phyloP scores from a whole-genome alignment of 37 sponge, comb jelly and placozoan species.

The Bolinopsis microptera region DNA sequence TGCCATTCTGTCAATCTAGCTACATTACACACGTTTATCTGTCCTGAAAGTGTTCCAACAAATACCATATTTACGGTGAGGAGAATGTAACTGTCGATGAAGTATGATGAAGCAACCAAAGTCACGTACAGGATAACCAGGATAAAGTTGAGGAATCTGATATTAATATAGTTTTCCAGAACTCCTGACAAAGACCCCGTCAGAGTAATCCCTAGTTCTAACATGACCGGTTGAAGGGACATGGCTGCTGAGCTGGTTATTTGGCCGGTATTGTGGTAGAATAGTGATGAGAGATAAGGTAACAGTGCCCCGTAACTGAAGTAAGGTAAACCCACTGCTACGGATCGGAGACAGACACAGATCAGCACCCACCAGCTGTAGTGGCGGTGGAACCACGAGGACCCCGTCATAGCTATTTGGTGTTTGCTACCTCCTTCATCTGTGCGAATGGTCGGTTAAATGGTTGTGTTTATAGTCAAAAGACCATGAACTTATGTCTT shows the following conservation, averaged over 20 bases:
- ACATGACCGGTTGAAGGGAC: neutral
- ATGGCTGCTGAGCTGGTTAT: neutral
- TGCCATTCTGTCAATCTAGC: neutral
- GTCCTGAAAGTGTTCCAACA: neutral
- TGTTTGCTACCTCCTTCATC: no score
- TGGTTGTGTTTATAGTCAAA: no score
- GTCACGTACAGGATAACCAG: neutral
- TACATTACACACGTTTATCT: neutral
- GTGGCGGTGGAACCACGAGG: neutral
- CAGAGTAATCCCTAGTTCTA: neutral
- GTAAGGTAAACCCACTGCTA: neutral
- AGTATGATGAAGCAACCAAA: neutral
- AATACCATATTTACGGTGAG: neutral
- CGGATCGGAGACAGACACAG: neutral
- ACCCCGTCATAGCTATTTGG: no score
- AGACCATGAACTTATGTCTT: no score
- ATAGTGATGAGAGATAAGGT: neutral
- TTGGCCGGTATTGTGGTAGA: neutral
- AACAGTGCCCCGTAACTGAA: neutral
- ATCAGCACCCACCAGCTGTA: neutral
- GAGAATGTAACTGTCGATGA: neutral
- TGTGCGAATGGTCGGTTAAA: no score
- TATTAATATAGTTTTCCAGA: neutral
- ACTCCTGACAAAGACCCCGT: neutral
- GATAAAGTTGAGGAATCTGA: neutral